Conservation (phyloP, 2,797 vertebrate species). For the Sarcoramphus papa region DNA sequence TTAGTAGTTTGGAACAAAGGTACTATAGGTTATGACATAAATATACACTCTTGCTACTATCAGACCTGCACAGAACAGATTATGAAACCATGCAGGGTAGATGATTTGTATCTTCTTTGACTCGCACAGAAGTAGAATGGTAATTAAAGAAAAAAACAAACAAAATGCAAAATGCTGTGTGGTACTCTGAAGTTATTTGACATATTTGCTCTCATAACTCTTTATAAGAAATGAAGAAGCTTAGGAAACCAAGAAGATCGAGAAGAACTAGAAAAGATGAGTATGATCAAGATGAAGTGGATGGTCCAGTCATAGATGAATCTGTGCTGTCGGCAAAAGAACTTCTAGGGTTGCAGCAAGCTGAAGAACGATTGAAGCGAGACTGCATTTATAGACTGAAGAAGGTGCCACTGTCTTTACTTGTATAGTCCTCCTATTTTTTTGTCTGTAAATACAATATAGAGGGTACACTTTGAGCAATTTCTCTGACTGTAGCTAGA, state of each 20-base stretch:
- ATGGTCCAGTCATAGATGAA: constrained; percentile 80
- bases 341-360: constrained; percentile 76
- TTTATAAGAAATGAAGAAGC: constrained; percentile 70
- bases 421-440: neutral
- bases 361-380: constrained; percentile 79
- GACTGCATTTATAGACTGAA: constrained; percentile 83
- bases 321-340: constrained; percentile 79
- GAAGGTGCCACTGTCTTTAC: constrained; percentile 74
- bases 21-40: neutral
- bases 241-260: constrained; percentile 59
- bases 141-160: neutral
- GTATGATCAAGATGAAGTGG: constrained; percentile 71
- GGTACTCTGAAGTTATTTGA: neutral
- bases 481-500: neutral
- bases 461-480: neutral
- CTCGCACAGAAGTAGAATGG: neutral
- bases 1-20: neutral
- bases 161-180: neutral
- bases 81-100: neutral
- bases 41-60: neutral
- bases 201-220: neutral
- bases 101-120: neutral
- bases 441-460: neutral
- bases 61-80: neutral
- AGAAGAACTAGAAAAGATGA: constrained; percentile 73